Evolutionary conservation across 2,888 invertebrate species (phyloP).

Genomic region (Yponomeuta plumbellus): DNA sequence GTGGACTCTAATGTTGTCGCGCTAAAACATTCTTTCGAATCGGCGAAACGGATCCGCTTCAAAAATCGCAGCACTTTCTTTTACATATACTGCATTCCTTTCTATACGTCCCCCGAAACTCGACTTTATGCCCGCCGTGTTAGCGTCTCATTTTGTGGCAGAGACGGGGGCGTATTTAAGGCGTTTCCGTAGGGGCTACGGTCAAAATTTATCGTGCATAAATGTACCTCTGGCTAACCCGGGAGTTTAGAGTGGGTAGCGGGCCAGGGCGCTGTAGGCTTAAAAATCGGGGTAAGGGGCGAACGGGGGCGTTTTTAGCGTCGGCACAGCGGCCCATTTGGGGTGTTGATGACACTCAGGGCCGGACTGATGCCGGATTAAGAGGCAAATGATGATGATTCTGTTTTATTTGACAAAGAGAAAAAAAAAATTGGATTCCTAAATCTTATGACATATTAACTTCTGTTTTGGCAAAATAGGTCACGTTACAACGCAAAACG

Average conservation of each 20-base stretch:
- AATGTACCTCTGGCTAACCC: conserved; percentile 76
- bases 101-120: conserved; percentile 25
- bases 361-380: conserved; percentile 22
- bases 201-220: conserved; percentile 77
- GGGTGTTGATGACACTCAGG: conserved; percentile 69
- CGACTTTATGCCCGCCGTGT: conserved; percentile 21
- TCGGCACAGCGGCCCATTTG: conserved; percentile 72
- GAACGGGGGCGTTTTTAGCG: conserved; percentile 73
- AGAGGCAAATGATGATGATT: neutral
- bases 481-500: too few species aligned
- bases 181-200: conserved; percentile 58
- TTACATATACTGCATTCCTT: conserved; percentile 54
- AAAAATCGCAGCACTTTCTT: conserved; percentile 64
- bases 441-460: too few species aligned
- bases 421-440: too few species aligned
- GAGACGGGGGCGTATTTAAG: conserved; percentile 37
- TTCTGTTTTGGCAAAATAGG: too few species aligned
- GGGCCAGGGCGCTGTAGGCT: conserved; percentile 59
- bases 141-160: conserved; percentile 38
- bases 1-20: conserved; percentile 50
- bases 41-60: conserved; percentile 38
- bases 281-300: conserved; percentile 71
- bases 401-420: neutral
- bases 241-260: conserved; percentile 64
- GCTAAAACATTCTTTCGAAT: conserved; percentile 18